Evolutionary conservation across 2,797 vertebrate species (phyloP), one percentile per base, ranked within the genome.

Genomic region (Oreortyx pictus): DNA sequence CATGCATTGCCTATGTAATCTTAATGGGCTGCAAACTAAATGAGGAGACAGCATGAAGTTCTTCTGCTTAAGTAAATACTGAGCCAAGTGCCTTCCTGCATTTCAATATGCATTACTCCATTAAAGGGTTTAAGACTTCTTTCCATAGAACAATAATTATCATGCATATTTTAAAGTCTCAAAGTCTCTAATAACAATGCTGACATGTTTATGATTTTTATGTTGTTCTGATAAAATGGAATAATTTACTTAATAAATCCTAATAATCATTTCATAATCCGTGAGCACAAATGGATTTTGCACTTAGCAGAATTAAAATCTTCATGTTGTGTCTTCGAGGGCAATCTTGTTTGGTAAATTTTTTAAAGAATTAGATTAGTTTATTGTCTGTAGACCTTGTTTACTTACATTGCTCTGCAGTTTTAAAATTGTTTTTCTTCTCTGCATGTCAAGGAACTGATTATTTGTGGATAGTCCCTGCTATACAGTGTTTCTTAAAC

Each of bases 21-120:
- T 72, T 57, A 50, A 35, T 70, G 73, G 56, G 16, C 41, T 77
- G 33, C 39, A 29, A 16, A 13, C 20, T 59, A 19, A 31, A 59
- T 24, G 86, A 39, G 11, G 31, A 62, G 66, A 44, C 22, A 79
- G 59, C 2, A 1, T 47, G 15, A 74, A 46, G 46, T 76, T 91
- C 27, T 79, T 89, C 73, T 50, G 64, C 88, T 70, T 41, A 70
- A 93, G 7, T 73, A 79, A 91, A 78, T 68, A 80, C 61, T 25
- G 52, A 89, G 33, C 50, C 62, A 66, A 82, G 14, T 50, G 47
- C 60, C 11, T 74, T 44, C 11, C 62, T 31, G 3, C 62, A 44
- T 95, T 92, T 90, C 70, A 76, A 22, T 50, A 24, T 46, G 80
- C 62, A 50, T 94, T 94, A 94, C 92, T 89, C 89, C 81, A 90